Evolutionary conservation across 2,797 vertebrate species (phyloP).

Genomic region (Botia almorhae): DNA sequence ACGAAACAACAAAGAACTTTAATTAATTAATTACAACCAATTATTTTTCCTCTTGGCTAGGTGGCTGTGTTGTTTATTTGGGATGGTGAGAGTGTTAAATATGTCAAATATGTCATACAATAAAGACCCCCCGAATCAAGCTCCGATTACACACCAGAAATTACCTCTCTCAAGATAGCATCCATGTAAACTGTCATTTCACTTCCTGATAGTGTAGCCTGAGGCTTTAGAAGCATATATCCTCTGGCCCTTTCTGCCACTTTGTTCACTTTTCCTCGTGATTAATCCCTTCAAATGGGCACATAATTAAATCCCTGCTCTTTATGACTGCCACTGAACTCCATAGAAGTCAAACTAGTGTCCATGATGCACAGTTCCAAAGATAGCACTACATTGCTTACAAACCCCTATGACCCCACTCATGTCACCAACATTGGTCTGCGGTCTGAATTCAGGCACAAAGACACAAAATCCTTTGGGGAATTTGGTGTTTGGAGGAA

Average conservation of each 20-base stretch:
- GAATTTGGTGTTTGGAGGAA: slow-evolving; percentile 49
- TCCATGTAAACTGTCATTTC: slow-evolving; percentile 72
- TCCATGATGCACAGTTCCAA: slow-evolving; percentile 52
- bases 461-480: slow-evolving; percentile 54
- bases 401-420: slow-evolving; percentile 28
- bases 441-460: slow-evolving; percentile 49
- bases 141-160: slow-evolving; percentile 53
- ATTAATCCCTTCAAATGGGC: slow-evolving; percentile 60
- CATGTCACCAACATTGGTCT: slow-evolving; percentile 28
- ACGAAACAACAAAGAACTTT: neutral
- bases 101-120: slow-evolving; percentile 66
- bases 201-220: slow-evolving; percentile 63
- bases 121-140: slow-evolving; percentile 45
- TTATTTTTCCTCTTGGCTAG: slow-evolving; percentile 7
- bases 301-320: slow-evolving; percentile 48
- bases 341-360: slow-evolving; percentile 34
- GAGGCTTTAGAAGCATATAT: slow-evolving; percentile 59
- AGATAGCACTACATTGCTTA: slow-evolving; percentile 54
- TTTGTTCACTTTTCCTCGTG: slow-evolving; percentile 44
- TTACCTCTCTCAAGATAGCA: slow-evolving; percentile 61
- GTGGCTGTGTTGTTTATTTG: slow-evolving; percentile 18
- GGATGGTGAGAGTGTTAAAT: slow-evolving; percentile 47
- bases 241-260: slow-evolving; percentile 38
- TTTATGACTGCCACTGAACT: slow-evolving; percentile 44
- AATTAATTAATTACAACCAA: slow-evolving; percentile 9